Conservation (phyloP, 2,113 vertebrate species). For the Columba janthina region DNA sequence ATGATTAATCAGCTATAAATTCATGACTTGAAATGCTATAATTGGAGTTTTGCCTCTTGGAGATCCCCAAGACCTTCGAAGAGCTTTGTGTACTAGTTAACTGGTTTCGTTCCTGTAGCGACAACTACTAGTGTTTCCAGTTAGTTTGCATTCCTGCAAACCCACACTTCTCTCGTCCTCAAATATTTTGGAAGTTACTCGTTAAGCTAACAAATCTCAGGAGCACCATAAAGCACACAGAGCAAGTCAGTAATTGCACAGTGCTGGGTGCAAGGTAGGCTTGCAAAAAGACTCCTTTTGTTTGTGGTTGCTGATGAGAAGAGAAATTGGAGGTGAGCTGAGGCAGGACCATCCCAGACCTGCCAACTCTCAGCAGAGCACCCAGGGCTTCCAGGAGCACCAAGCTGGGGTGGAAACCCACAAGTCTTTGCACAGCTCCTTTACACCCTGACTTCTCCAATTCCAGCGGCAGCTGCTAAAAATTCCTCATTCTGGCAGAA, state of each 20-base stretch:
- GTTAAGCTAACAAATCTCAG: constrained; percentile 45
- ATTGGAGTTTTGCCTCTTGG: not conserved
- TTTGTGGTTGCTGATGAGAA: not conserved
- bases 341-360: not conserved
- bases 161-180: constrained; percentile 26
- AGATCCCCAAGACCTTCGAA: not conserved
- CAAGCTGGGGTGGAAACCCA: not conserved
- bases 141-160: constrained; percentile 41
- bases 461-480: not conserved
- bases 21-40: not conserved
- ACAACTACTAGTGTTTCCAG: constrained; percentile 53
- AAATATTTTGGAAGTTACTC: constrained; percentile 36
- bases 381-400: not conserved
- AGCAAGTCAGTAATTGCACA: constrained; percentile 26
- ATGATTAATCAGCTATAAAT: constrained; percentile 38
- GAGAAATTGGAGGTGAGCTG: not conserved
- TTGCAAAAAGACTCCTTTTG: constrained; percentile 14
- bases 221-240: not conserved
- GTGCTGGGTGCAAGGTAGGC: not conserved
- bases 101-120: constrained; percentile 32
- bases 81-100: constrained; percentile 18
- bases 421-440: not conserved
- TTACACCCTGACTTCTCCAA: not conserved
- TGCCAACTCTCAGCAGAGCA: not conserved
- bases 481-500: not conserved